Base-by-base conservation (phyloP, 2,797 vertebrate species). In the Megalops cyprinoides region DNA sequence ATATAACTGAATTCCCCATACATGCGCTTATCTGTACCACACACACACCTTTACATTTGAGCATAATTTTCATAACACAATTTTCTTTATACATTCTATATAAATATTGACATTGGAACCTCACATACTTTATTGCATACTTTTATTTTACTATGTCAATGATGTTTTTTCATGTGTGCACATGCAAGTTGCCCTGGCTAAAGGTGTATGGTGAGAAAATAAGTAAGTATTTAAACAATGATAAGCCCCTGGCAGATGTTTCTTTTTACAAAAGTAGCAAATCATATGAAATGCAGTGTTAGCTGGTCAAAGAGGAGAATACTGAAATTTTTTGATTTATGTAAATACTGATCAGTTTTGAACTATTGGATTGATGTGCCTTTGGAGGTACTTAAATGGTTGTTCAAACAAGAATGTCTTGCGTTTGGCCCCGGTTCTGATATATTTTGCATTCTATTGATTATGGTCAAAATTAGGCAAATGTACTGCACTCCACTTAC, bases 201-300 rank as follows among this genome's bases (percentile, higher is more conserved):
- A 25, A 1, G 42, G 46, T 18, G n/a, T 15, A 5, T 49, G 44
- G 23, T 74, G 67, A 71, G 23, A 31, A 71, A 71, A 71, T 37
- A n/a, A 71, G 67, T n/a, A 44, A 44, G 42, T 42, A 44, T 31
- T 44, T 42, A 5, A 44, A 71, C 67, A 42, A 23, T 44, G 67
- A 71, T 71, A 71, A 20, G 23, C 44, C 44, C n/a, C 67, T 39
- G 44, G 67, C 39, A 23, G 6, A 8, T 71, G 23, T 23, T 23
- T 71, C 39, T 71, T 69, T 69, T 4, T 71, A 71, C 39, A 71
- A 44, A 71, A 71, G 67, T 71, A 44, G 14, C n/a, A 71, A 25
- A 58, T 37, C 31, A 15, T 65, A 18, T 65, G 62, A 65, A 37
- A 34, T 65, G n/a, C n/a, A n/a, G n/a, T n/a, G 20, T 34, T 65